Base-by-base conservation (phyloP, 2,797 vertebrate species). In the Muraenolepis orangiensis region DNA sequence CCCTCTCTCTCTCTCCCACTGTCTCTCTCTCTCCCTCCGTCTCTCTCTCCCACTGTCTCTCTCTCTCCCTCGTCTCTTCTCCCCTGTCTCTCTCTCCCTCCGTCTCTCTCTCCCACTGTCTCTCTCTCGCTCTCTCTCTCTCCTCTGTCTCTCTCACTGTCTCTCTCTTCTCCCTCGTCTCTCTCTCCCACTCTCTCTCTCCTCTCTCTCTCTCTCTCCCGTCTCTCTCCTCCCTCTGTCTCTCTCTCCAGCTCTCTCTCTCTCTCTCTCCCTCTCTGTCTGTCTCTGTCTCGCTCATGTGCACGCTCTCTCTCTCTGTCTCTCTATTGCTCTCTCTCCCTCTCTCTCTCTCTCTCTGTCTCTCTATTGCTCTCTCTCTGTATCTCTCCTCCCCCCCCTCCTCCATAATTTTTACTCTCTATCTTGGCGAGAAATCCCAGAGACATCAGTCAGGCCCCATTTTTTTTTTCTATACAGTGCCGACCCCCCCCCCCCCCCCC, bases 361-460 rank as follows among this genome's bases (percentile, higher is more conserved):
- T 26, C 32, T 14, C 20, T 66, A 51, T 26, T 51, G n/a, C 36
- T 30, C 66, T 57, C 26, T 57, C 32, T 71, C 38, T 30, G 36
- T 74, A 40, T 68, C 30, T 18, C 77, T 5, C 3, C 73, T 51
- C 71, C 68, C 57, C 76, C 46, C 67, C 72, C 72, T 36, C 70
- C 69, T 14, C 74, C 76, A 69, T 83, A 84, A 82, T 74, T 78
- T 79, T 84, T 79, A 80, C 75, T 71, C 69, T 78, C 81, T 61
- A 78, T 81, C 81, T 84, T 76, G 82, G 82, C 79, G 81, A 85
- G 87, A 86, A 88, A 90, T 92, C 86, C 87, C 85, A 74, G 64
- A 82, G 78, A 82, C 72, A 86, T 91, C 91, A 92, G 76, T 92
- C 92, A 91, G 70, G 66, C 76, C n/a, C n/a, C 76, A 81, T 91